Evolutionary conservation across 2,888 invertebrate species (phyloP).

Genomic region (Conistra vaccinii): DNA sequence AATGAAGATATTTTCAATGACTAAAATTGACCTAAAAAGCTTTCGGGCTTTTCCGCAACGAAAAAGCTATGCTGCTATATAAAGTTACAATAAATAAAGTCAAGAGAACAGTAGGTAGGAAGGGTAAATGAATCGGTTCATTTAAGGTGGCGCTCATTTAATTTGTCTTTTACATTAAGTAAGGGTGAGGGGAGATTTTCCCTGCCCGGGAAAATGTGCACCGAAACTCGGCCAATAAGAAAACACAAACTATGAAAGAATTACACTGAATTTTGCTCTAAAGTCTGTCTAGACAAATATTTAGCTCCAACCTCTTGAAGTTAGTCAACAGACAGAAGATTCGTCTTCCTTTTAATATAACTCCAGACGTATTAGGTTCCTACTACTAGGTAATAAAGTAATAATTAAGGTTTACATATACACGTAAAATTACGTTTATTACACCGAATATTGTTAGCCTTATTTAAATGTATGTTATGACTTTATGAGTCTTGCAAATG

Average conservation of each 20-base stretch:
- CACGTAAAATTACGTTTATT: background rate
- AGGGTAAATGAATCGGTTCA: constrained; percentile 20
- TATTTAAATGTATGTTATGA: background rate
- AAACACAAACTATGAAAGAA: background rate
- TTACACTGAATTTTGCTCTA: background rate
- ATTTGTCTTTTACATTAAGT: constrained; percentile 16
- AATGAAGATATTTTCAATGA: constrained; percentile 1
- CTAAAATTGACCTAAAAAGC: constrained; percentile 1
- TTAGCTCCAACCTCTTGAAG: background rate
- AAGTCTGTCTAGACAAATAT: constrained; percentile 13
- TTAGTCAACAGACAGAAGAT: background rate
- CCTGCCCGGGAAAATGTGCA: background rate
- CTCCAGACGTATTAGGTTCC: constrained; percentile 3
- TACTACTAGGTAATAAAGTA: background rate
- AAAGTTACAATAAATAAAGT: constrained; percentile 14
- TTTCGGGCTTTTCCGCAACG: background rate
- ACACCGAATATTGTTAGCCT: background rate
- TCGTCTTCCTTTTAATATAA: background rate
- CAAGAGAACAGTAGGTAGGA: background rate
- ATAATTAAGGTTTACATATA: background rate
- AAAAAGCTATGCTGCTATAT: background rate
- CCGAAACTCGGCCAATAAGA: background rate
- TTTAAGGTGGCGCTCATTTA: background rate
- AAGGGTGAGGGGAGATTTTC: background rate
- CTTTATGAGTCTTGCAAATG: background rate